Evolutionary conservation across 2,888 invertebrate genomes (phyloP), one percentile per base, ranked within the genome.

Genomic region (Cosmorhoe ocellata): DNA sequence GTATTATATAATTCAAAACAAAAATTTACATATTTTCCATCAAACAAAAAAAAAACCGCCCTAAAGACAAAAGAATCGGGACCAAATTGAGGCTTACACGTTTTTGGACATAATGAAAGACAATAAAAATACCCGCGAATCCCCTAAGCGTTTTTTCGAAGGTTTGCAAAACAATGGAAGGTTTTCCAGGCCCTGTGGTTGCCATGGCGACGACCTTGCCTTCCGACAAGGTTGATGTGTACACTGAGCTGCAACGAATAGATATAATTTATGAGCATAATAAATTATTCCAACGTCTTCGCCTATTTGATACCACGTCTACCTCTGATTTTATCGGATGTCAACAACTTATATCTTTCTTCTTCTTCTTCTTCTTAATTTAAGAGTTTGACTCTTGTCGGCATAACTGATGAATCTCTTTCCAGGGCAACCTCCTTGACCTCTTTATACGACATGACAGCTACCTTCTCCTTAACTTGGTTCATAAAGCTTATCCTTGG

Each of bases 121-220:
- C 28, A 34, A 46, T 33, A 27, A 51, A 50, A 30, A 38, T 31
- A 47, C 34, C 30, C 46, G 62, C 63, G 63, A 68, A 67, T 71
- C 65, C 62, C 58, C 52, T 22, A 58, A 64, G 64, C 60, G 53
- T 65, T 66, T 38, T 55, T 66, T 61, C 64, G 64, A 69, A 63
- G 58, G 63, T 67, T 62, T 61, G 67, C 24, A 24, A 36, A 40
- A 49, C 22, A 56, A 56, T 51, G 53, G 43, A 5, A 32, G 32
- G 14, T 9, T 6, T 28, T 22, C n/a, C 1, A 33, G 28, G 33
- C 43, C 47, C 38, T 38, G 54, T 13, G 42, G 64, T 64, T 59
- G 50, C 50, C 51, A 52, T 61, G 57, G 61, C 50, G 43, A 65
- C 64, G 31, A 42, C 46, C 59, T 53, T 52, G 48, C 54, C 50